Conservation (phyloP, 2,797 vertebrate genomes). For the Megalops cyprinoides region DNA sequence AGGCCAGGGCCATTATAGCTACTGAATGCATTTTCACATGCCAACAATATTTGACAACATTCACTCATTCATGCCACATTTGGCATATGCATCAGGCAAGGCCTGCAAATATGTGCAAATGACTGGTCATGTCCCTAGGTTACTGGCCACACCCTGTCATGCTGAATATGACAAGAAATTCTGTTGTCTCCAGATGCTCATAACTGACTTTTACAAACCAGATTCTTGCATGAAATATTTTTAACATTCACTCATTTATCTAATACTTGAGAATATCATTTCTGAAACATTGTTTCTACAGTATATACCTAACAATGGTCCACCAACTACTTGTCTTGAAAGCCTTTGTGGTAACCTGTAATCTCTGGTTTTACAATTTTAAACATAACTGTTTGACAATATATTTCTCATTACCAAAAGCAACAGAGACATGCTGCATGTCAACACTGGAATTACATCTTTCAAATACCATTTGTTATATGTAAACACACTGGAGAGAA, state of each 20-base stretch:
- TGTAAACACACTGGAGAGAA: slow-evolving; percentile 55
- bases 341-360: too few relatives aligned
- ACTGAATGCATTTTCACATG: too few relatives aligned
- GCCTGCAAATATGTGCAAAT: slow-evolving; percentile 18
- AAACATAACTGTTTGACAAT: too few relatives aligned
- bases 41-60: neutral
- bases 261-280: too few relatives aligned
- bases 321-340: neutral
- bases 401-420: neutral
- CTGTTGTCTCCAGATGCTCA: neutral
- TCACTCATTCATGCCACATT: neutral
- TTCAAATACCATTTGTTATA: slow-evolving; percentile 24
- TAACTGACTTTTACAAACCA: too few relatives aligned
- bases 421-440: neutral
- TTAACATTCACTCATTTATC: neutral
- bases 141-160: neutral
- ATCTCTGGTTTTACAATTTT: too few relatives aligned
- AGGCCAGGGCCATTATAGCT: too few relatives aligned
- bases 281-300: too few relatives aligned
- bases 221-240: neutral
- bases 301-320: too few relatives aligned
- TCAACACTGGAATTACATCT: neutral
- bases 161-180: neutral
- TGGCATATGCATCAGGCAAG: neutral
- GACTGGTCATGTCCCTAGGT: too few relatives aligned